Conservation (phyloP, 2,888 invertebrate species). For the Embidobia sp. region DNA sequence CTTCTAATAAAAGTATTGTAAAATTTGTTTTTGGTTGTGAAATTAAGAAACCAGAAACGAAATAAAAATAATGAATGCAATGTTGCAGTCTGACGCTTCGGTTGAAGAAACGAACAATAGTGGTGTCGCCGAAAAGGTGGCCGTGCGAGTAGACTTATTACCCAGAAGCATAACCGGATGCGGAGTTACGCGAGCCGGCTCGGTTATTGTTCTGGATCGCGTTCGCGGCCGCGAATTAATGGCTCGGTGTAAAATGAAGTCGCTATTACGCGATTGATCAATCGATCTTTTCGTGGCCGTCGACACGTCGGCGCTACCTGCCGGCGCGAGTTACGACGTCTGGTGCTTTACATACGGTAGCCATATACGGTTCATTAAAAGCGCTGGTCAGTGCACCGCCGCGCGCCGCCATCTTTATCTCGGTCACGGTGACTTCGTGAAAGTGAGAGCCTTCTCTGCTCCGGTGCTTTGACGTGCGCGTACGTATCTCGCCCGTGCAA, state of each 20-base stretch:
- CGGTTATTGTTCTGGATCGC: slow-evolving; percentile 3
- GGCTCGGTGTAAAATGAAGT: slow-evolving; percentile 34
- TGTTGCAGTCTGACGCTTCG: too few species aligned
- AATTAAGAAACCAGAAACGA: too few species aligned
- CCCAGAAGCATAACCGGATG: slow-evolving; percentile 4
- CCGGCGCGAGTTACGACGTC: slow-evolving; percentile 35
- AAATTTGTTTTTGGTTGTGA: too few species aligned
- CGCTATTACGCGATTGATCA: slow-evolving; percentile 74
- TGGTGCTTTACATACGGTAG: slow-evolving; percentile 66
- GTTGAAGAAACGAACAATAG: too few species aligned
- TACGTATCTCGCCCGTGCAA: slow-evolving; percentile 48
- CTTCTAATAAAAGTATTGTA: too few species aligned
- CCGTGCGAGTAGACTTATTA: slow-evolving; percentile 5
- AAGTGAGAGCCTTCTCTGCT: slow-evolving; percentile 77
- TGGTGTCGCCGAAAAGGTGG: too few species aligned
- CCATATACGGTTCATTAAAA: slow-evolving; percentile 74
- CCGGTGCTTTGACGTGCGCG: slow-evolving; percentile 61
- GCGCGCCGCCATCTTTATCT: slow-evolving; percentile 78
- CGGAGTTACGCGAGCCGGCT: not conserved
- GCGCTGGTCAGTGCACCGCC: slow-evolving; percentile 71
- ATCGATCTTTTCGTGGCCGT: slow-evolving; percentile 74
- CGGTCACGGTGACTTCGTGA: slow-evolving; percentile 81
- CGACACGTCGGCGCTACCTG: slow-evolving; percentile 70
- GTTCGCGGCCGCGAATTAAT: slow-evolving; percentile 25
- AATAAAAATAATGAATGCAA: too few species aligned